Evolutionary conservation across 2,888 invertebrate genomes (phyloP).

Genomic region (Epinotia bilunana): DNA sequence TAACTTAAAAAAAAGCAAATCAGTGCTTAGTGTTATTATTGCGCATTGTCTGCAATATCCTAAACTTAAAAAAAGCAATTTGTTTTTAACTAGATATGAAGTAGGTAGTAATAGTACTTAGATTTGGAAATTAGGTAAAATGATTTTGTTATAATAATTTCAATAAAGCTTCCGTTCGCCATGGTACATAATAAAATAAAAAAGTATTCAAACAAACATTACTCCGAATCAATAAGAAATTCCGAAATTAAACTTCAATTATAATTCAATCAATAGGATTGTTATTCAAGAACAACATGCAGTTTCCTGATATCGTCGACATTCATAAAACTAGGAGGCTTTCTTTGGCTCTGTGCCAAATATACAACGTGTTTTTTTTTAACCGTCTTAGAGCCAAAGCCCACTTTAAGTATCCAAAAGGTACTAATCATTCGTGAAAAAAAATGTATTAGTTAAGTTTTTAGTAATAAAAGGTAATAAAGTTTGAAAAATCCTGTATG

Average conservation of each 20-base stretch:
- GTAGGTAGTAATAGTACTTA: no score
- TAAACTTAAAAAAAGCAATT: neutral
- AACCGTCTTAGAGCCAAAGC: no score
- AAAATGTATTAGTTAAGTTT: no score
- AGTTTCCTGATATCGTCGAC: slow-evolving; percentile 5
- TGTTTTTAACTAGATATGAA: neutral
- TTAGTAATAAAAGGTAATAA: no score
- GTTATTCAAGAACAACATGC: neutral
- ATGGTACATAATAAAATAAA: no score
- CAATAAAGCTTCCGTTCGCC: no score
- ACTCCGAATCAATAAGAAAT: neutral
- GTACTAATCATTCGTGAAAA: no score
- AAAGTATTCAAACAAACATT: neutral
- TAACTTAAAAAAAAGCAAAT: neutral
- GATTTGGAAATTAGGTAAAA: no score
- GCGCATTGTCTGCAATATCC: neutral
- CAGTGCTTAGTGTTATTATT: neutral
- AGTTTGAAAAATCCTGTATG: no score
- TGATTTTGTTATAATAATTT: no score
- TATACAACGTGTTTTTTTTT: neutral
- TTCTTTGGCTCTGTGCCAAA: slow-evolving; percentile 29
- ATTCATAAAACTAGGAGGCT: slow-evolving; percentile 23
- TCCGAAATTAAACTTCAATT: neutral
- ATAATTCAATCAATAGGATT: no score
- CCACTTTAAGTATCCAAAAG: no score